Evolutionary conservation across 2,888 invertebrate genomes (phyloP).

Genomic region (Tetheella fluctuosa): DNA sequence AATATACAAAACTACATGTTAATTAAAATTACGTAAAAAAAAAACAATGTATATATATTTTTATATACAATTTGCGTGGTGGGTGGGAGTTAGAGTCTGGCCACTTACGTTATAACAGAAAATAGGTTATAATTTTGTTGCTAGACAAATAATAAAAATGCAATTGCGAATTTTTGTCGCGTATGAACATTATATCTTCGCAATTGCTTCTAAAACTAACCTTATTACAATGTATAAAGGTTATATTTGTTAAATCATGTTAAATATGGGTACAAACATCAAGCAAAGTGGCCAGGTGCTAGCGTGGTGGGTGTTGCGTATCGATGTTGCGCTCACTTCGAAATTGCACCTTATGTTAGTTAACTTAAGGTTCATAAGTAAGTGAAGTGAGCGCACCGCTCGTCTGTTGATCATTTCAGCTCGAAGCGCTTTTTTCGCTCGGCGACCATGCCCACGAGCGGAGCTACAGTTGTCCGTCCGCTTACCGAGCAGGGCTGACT

Average conservation of each 20-base stretch:
- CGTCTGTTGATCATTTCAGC: conserved; percentile 40
- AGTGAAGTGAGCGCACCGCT: conserved; percentile 5
- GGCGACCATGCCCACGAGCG: conserved; percentile 89
- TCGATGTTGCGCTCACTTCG: conserved; percentile 15
- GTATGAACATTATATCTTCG: conserved; percentile 8
- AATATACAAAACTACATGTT: conserved; percentile 56
- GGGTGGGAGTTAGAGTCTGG: conserved; percentile 74
- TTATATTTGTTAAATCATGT: conserved; percentile 18
- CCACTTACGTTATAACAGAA: conserved; percentile 50
- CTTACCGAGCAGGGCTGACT: conserved; percentile 69
- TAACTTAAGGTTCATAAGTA: conserved; percentile 9
- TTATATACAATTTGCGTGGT: conserved; percentile 76
- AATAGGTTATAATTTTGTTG: conserved; percentile 33
- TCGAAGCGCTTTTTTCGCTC: conserved; percentile 89
- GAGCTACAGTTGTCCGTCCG: conserved; percentile 72
- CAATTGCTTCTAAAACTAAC: conserved; percentile 10
- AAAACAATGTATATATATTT: conserved; percentile 57
- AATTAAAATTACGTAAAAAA: conserved; percentile 55
- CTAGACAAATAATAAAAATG: conserved; percentile 26
- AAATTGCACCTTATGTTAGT: conserved; percentile 1
- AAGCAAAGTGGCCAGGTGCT: conserved; percentile 73
- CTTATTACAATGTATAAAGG: conserved; percentile 16
- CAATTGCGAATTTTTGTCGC: conserved; percentile 24
- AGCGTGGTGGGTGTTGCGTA: conserved; percentile 69
- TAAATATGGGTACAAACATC: conserved; percentile 11